These are phyloP conservation scores for Poeciliopsis paucimaculata DNA, from an alignment of 2,797 vertebrate genomes.

Conservation along the genomic window DNA sequence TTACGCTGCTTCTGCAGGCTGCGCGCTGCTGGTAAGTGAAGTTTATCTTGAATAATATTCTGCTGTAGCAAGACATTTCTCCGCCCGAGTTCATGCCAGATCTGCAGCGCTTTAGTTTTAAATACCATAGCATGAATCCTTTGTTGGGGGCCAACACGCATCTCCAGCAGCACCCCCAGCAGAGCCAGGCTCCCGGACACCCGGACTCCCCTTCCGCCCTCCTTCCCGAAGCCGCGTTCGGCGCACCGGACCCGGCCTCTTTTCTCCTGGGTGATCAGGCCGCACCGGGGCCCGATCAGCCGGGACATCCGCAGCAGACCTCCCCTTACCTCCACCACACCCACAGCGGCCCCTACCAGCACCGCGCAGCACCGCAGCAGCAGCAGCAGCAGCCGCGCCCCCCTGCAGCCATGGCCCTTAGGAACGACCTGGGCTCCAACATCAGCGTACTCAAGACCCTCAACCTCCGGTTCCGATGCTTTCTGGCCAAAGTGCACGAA, in stretches of 20 bases:
- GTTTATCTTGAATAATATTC: slow-evolving; percentile 35
- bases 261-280: slow-evolving; percentile 68
- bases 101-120: slow-evolving; percentile 86
- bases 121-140: slow-evolving; percentile 91
- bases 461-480: slow-evolving; percentile 95
- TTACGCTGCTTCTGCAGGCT: slow-evolving; percentile 3
- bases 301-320: slow-evolving; percentile 61
- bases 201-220: slow-evolving; percentile 81
- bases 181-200: slow-evolving; percentile 70
- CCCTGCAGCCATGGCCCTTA: slow-evolving; percentile 90
- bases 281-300: slow-evolving; percentile 57
- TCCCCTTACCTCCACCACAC: slow-evolving; percentile 56
- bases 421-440: slow-evolving; percentile 96
- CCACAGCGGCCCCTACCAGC: slow-evolving; percentile 60
- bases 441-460: slow-evolving; percentile 96
- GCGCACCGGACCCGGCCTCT: slow-evolving; percentile 65
- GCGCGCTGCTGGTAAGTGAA: background rate
- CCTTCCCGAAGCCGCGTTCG: slow-evolving; percentile 71
- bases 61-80: slow-evolving; percentile 48
- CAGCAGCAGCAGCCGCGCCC: slow-evolving; percentile 55
- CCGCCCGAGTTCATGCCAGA: slow-evolving; percentile 85
- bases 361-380: slow-evolving; percentile 50
- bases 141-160: slow-evolving; percentile 87
- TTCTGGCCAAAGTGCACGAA: slow-evolving; percentile 96
- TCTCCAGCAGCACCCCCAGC: slow-evolving; percentile 82